Conservation (phyloP, 37 sponge, comb jelly and placozoan genomes). For the Ephydatia muelleri region DNA sequence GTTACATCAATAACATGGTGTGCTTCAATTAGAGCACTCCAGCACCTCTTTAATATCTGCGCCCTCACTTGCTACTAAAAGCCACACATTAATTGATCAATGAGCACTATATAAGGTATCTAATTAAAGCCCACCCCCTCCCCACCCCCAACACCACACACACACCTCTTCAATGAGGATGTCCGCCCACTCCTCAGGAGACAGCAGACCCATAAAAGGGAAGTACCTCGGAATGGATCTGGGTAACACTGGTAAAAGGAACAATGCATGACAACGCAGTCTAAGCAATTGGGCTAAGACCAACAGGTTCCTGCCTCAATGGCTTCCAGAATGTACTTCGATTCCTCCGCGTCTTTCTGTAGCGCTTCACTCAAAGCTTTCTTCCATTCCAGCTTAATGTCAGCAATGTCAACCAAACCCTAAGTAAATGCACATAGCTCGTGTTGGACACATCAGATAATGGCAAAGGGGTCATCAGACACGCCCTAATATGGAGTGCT, state of each 20-base stretch:
- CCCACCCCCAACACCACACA: not conserved
- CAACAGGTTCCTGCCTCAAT: not conserved
- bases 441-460: no score
- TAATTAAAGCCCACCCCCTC: not conserved
- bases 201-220: slow-evolving; percentile 65
- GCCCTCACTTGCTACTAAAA: not conserved
- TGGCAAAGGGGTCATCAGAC: no score
- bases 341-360: slow-evolving; percentile 44
- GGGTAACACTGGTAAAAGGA: not conserved
- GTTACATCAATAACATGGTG: no score
- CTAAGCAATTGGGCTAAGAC: no score
- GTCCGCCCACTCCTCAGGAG: slow-evolving; percentile 65
- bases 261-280: slow-evolving; percentile 8
- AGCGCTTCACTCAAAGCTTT: slow-evolving; percentile 13
- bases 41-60: not conserved
- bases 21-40: no score
- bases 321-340: not conserved
- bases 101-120: no score
- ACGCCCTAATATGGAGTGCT: no score
- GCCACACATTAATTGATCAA: no score
- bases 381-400: slow-evolving; percentile 39
- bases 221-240: slow-evolving; percentile 58
- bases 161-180: slow-evolving; percentile 66
- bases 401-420: not conserved
- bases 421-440: not conserved